phyloP scores from a whole-genome alignment of 2,113 vertebrate genomes.

The Grammomys surdaster region DNA sequence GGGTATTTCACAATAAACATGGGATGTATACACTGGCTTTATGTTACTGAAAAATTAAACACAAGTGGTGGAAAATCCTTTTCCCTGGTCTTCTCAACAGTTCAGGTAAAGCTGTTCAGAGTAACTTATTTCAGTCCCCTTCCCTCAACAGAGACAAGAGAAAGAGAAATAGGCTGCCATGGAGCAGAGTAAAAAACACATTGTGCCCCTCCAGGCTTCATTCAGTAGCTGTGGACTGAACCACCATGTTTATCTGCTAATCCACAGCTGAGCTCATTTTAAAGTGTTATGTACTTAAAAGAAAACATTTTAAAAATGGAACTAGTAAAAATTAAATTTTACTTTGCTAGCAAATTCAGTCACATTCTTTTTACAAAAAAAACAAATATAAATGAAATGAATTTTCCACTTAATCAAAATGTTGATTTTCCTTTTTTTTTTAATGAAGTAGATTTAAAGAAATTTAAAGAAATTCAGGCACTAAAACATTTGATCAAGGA shows the following conservation, averaged over 20 bases:
- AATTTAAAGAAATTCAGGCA: background rate
- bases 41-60: background rate
- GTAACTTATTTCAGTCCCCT: background rate
- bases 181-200: slow-evolving; percentile 51
- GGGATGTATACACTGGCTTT: background rate
- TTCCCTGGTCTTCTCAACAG: background rate
- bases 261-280: slow-evolving; percentile 53
- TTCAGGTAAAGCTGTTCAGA: background rate
- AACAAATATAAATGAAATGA: slow-evolving; percentile 57
- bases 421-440: slow-evolving; percentile 31
- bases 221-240: slow-evolving; percentile 61
- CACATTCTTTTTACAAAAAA: slow-evolving; percentile 51
- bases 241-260: slow-evolving; percentile 75
- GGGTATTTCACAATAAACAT: background rate
- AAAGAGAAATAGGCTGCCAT: slow-evolving; percentile 59
- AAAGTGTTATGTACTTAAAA: slow-evolving; percentile 64
- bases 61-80: background rate
- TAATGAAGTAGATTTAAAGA: slow-evolving; percentile 69
- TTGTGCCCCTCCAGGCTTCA: slow-evolving; percentile 54
- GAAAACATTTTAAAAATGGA: slow-evolving; percentile 66
- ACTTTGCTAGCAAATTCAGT: slow-evolving; percentile 55
- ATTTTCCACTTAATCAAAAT: slow-evolving; percentile 59
- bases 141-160: background rate
- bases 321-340: slow-evolving; percentile 56
- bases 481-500: slow-evolving; percentile 73